Base-by-base conservation (phyloP, 2,797 vertebrate genomes). In the Enteromius unitaeniatus region DNA sequence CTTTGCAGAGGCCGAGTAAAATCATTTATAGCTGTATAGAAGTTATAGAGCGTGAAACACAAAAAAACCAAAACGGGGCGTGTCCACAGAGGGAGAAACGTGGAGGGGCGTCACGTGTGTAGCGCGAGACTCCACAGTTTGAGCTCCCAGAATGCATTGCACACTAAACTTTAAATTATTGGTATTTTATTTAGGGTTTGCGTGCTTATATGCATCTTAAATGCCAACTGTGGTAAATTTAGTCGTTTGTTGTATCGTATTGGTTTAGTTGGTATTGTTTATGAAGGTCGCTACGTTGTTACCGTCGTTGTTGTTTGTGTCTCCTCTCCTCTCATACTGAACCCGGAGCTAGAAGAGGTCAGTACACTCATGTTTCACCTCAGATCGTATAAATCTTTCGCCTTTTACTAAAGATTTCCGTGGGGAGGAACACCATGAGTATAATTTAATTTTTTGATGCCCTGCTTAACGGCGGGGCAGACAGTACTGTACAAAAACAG, bases 401-500 rank as follows among this genome's bases (percentile, higher is more conserved):
- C 84, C 82, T 88, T 86, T 86, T 88, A 88, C 75, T 88, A 88
- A 88, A 84, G 79, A 88, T 86, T 87, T 86, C 74, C 81, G 73
- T 79, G 81, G 81, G 68, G 82, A 65, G 75, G 49, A 81, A 67
- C 64, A 85, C 7, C 68, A 82, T 82, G 79, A 84, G 86, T 78
- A 64, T 47, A 7, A 28, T 0, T 0, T 28, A 47, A 78, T 21
- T 64, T 62, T 76, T 64, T 47, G 73, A 68, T 73, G 47, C 34
- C 34, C 74, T 51, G 28, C 60, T 0, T 10, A n/a, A 0, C 14
- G 0, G 81, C 0, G 31, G 84, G 84, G 81, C 60, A 84, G 21
- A 11, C 10, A 1, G 1, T 10, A 4, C 3, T 1, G 7, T 8
- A 0, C 9, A 42, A 42, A 1, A 42, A 10, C 7, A 42, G 40